Percentiles rank a stretch among this genome's conserved stretches.
Conservation (phyloP, 1,140 invertebrate species). For the Euura saliciscinereae region DNA sequence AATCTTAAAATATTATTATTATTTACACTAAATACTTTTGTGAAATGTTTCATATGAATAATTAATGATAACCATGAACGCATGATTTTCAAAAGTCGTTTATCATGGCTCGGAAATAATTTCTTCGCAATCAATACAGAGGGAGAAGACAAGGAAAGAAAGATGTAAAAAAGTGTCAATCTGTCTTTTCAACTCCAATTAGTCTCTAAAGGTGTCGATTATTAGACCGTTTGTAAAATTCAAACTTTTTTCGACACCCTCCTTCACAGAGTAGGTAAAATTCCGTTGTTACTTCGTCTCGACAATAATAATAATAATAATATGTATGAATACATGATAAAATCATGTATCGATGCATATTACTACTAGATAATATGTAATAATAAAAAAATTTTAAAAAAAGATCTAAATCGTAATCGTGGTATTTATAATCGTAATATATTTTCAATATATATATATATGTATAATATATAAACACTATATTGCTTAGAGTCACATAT, state of each 20-base stretch:
- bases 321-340: neutral
- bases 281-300: too few relatives aligned
- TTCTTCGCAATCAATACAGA: neutral
- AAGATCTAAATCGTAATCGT: neutral
- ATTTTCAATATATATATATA: constrained; percentile 10
- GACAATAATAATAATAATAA: neutral
- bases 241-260: too few relatives aligned
- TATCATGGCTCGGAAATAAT: neutral
- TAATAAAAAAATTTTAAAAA: too few relatives aligned
- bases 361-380: too few relatives aligned
- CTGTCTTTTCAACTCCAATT: neutral
- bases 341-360: too few relatives aligned
- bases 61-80: neutral
- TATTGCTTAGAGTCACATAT: constrained; percentile 11
- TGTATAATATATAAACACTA: constrained; percentile 22
- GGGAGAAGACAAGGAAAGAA: too few relatives aligned
- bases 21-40: constrained; percentile 14
- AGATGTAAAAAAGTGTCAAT: neutral
- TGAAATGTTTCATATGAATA: neutral
- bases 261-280: too few relatives aligned
- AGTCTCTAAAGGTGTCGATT: neutral
- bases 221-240: neutral
- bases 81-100: neutral
- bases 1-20: neutral
- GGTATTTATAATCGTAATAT: neutral